Base-by-base conservation (phyloP, 2,797 vertebrate genomes). In the Enteromius argenteus region DNA sequence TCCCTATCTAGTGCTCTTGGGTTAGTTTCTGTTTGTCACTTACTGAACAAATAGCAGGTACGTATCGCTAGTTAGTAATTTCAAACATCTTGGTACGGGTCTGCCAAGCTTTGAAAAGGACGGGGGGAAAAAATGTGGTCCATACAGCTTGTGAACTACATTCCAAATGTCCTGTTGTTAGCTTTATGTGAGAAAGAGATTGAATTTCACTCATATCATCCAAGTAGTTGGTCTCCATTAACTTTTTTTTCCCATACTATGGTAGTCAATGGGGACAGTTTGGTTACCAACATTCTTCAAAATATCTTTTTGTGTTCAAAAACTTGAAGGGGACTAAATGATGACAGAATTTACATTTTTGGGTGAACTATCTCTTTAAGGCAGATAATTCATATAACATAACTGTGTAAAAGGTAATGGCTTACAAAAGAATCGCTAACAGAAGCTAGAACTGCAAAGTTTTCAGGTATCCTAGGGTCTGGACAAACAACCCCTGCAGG, bases 401-500 rank as follows among this genome's bases (percentile, higher is more conserved):
- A 19, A 53, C 7, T 19, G 15, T 32, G 30, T 3, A 19, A 66
- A 35, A 19, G 5, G 3, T 35, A 66, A 66, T 19, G 8, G 15
- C 15, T 66, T 66, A 35, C 62, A 66, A 60, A 27, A 42, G 0
- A 62, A 44, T 10, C 9, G 21, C 8, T 39, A 8, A 39, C 11
- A 37, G 21, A 75, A 13, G 51, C 17, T 13, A 56, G 11, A 56
- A 80, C 15, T 51, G 77, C 72, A 74, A 58, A 78, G 46, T 64
- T 81, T 72, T 73, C 39, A 84, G 37, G 79, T 77, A 80, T 78
- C 42, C 81, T 80, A 62, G 69, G 69, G 23, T 77, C 51, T 39
- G 42, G 72, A 73, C 32, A 86, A 89, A 87, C 66, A 87, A 77
- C 62, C 83, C 51, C 73, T 84, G 32, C 51, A 44, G 71, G 78